A percentile compares a stretch with the other conserved stretches of the same genome.
Conservation (phyloP, 2,888 invertebrate genomes). For the Apodemia hepburni region DNA sequence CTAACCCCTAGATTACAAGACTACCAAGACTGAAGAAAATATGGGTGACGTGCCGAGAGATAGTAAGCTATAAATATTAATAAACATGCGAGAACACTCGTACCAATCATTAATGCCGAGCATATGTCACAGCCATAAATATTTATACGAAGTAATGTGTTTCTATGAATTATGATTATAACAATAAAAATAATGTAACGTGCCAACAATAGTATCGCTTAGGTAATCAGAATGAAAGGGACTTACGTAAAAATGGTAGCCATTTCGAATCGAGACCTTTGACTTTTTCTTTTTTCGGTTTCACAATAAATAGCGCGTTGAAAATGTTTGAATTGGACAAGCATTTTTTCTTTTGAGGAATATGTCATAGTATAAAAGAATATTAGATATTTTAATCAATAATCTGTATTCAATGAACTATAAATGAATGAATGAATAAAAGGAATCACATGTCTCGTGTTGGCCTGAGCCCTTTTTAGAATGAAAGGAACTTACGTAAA, state of each 20-base stretch:
- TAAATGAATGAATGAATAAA: no score
- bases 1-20: no score
- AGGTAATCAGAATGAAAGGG: conserved; percentile 22
- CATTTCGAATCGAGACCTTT: conserved; percentile 43
- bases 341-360: no score
- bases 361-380: no score
- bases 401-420: no score
- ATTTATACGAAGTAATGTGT: conserved; percentile 7
- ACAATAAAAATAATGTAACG: conserved; percentile 27
- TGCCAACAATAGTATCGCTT: conserved; percentile 7
- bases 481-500: conserved; percentile 37
- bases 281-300: conserved; percentile 62
- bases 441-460: no score
- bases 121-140: neutral
- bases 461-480: neutral
- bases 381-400: no score
- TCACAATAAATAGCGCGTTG: conserved; percentile 13
- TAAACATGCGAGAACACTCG: neutral
- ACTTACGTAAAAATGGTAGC: conserved; percentile 45
- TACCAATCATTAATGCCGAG: neutral
- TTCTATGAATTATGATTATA: conserved; percentile 20
- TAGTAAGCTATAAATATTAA: conserved; percentile 3
- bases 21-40: neutral
- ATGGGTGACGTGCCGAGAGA: neutral
- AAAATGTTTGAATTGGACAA: neutral